Evolutionary conservation across 92 coral and sea anemone genomes (phyloP).

Genomic region (Montipora capitata): DNA sequence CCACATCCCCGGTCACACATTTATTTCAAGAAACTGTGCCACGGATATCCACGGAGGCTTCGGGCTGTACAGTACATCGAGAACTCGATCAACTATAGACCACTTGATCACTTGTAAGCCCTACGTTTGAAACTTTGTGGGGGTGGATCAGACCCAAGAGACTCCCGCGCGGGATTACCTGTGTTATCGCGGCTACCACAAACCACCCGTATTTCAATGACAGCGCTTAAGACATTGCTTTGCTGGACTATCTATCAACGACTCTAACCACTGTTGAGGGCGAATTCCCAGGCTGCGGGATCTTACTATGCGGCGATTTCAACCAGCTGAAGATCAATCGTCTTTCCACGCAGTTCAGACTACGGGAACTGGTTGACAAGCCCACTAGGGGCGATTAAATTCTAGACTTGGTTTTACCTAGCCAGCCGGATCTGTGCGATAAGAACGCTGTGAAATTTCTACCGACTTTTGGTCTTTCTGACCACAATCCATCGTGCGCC

Average conservation of each 20-base stretch:
- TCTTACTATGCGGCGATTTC: conserved; percentile 16
- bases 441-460: conserved; percentile 47
- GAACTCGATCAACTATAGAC: background rate
- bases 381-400: conserved; percentile 71
- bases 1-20: conserved; percentile 54
- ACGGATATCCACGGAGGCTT: conserved; percentile 63
- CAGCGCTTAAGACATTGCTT: conserved; percentile 18
- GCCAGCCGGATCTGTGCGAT: conserved; percentile 56
- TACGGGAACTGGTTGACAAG: conserved; percentile 52
- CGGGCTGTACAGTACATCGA: conserved; percentile 48
- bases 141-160: conserved; percentile 56
- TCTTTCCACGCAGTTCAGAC: conserved; percentile 38
- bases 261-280: conserved; percentile 50
- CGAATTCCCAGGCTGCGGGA: conserved; percentile 46
- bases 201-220: background rate
- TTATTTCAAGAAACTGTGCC: conserved; percentile 49
- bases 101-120: conserved; percentile 43
- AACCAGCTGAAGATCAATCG: conserved; percentile 33
- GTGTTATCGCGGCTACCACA: conserved; percentile 45
- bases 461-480: conserved; percentile 66
- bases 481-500: conserved; percentile 39
- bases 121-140: conserved; percentile 56
- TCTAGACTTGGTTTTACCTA: conserved; percentile 67
- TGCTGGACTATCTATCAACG: conserved; percentile 28
- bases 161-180: conserved; percentile 65